Conservation (phyloP, 2,797 vertebrate species). For the Cyclura pinguis region DNA sequence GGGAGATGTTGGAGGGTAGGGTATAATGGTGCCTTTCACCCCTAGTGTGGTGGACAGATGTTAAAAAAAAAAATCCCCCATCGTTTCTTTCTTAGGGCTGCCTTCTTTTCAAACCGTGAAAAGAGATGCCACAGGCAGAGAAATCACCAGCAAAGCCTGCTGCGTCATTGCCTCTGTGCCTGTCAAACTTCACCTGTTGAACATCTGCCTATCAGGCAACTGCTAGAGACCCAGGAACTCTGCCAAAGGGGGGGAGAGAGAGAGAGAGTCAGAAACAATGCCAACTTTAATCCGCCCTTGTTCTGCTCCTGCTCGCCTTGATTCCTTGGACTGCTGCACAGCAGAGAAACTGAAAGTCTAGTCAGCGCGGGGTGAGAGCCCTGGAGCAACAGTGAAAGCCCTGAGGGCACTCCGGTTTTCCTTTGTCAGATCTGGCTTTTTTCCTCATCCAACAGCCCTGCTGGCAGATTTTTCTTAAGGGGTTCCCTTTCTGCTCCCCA, state of each 20-base stretch:
- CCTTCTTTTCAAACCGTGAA: background rate
- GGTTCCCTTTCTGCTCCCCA: background rate
- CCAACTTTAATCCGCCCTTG: background rate
- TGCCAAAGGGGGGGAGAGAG: no score
- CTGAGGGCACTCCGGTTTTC: background rate
- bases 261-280: no score
- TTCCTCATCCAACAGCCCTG: background rate
- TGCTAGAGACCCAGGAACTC: background rate
- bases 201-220: background rate
- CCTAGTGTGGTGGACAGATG: background rate
- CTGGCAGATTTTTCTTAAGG: background rate
- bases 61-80: background rate
- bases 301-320: background rate
- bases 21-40: background rate
- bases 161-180: background rate
- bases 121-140: background rate
- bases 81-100: background rate
- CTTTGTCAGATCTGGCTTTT: background rate
- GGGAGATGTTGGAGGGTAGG: no score
- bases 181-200: background rate
- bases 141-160: background rate
- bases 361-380: background rate
- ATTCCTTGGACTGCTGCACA: background rate
- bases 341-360: background rate
- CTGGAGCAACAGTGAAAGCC: background rate